phyloP scores from a whole-genome alignment of 92 coral and sea anemone genomes.

The Chrysogorgia sp. region DNA sequence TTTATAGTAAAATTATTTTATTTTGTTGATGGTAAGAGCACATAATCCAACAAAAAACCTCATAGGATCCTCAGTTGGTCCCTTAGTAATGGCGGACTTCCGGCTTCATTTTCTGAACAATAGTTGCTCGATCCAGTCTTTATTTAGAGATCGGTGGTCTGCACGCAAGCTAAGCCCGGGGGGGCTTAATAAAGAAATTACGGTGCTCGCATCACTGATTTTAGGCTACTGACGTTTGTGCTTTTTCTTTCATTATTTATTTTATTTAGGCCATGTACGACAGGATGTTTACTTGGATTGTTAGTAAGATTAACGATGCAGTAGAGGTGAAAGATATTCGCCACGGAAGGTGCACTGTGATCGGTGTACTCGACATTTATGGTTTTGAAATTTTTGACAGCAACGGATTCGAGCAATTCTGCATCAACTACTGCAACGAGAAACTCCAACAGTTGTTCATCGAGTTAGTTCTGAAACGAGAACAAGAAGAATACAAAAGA shows the following conservation, averaged over 20 bases:
- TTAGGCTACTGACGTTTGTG: no score
- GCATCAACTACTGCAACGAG: slow-evolving; percentile 96
- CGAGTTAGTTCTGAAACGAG: slow-evolving; percentile 89
- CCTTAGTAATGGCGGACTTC: no score
- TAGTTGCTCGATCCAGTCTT: no score
- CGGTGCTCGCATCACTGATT: no score
- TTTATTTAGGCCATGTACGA: slow-evolving; percentile 90
- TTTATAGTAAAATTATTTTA: no score
- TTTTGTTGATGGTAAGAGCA: no score
- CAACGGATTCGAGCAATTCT: slow-evolving; percentile 93
- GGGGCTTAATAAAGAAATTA: no score
- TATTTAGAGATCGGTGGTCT: no score
- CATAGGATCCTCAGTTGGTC: no score
- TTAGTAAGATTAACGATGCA: slow-evolving; percentile 77
- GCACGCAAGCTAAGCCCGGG: no score
- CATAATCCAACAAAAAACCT: no score
- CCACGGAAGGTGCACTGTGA: slow-evolving; percentile 93
- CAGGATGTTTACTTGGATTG: slow-evolving; percentile 94
- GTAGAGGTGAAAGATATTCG: slow-evolving; percentile 81
- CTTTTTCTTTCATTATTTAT: neutral
- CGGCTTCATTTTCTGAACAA: no score
- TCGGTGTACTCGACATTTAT: slow-evolving; percentile 96
- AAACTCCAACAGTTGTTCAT: slow-evolving; percentile 96
- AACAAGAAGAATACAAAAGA: slow-evolving; percentile 89
- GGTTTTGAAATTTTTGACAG: slow-evolving; percentile 93